These are phyloP conservation scores for Haemorhous mexicanus DNA, from an alignment of 2,113 vertebrate genomes.

Conservation along the genomic window DNA sequence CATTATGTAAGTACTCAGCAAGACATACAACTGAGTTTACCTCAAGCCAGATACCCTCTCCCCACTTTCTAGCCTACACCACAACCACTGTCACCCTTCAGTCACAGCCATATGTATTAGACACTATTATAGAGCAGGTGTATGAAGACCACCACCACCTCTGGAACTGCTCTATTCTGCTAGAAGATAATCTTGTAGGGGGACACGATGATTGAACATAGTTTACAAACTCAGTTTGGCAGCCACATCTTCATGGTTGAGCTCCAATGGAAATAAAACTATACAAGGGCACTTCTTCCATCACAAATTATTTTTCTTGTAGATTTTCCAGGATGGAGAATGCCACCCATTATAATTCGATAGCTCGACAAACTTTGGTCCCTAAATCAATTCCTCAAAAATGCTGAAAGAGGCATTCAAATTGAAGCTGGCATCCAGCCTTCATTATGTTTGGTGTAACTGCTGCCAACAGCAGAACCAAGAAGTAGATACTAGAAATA, in stretches of 20 bases:
- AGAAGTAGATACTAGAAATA: constrained; percentile 33
- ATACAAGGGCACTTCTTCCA: neutral
- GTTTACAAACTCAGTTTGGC: neutral
- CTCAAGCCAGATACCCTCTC: neutral
- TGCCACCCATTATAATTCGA: neutral
- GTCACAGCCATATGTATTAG: neutral
- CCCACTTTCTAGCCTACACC: neutral
- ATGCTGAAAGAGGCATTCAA: neutral
- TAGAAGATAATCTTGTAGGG: neutral
- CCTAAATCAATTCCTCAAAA: constrained; percentile 5
- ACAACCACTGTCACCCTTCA: neutral
- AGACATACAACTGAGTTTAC: neutral
- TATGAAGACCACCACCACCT: neutral
- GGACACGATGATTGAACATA: neutral
- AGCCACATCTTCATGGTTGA: neutral
- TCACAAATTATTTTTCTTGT: neutral
- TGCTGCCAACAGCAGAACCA: constrained; percentile 36
- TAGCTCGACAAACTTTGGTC: neutral
- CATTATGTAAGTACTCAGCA: neutral
- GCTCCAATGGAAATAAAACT: neutral
- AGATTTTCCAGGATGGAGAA: neutral
- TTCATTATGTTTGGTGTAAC: neutral
- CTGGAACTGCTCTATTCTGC: neutral
- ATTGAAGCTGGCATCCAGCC: neutral
- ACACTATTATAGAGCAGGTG: neutral